Evolutionary conservation across 64 coral and sea anemone species (phyloP).

Genomic region (Acropora tenuis): DNA sequence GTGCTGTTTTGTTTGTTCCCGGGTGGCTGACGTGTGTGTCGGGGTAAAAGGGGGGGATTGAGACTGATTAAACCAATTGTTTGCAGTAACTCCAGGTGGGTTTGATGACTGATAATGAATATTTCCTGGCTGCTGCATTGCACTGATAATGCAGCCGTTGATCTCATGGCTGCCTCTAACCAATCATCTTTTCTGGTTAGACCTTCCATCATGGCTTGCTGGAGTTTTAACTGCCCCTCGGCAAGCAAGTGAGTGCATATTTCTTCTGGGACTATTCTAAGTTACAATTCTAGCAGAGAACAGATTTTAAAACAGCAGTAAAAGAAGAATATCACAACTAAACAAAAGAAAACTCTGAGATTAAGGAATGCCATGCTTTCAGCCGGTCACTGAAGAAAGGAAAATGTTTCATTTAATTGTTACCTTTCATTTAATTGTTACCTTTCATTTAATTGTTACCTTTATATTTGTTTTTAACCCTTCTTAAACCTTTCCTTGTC

Average conservation of each 20-base stretch:
- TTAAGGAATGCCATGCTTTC: constrained; percentile 11
- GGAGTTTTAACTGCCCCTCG: constrained; percentile 22
- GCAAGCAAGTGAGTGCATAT: background rate
- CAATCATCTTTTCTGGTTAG: constrained; percentile 66
- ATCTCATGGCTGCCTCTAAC: constrained; percentile 59
- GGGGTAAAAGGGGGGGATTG: constrained; percentile 15
- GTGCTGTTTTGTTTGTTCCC: background rate
- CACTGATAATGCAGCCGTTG: constrained; percentile 65
- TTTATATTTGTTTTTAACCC: constrained; percentile 15
- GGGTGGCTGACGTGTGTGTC: background rate
- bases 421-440: constrained; percentile 15
- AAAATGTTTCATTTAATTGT: constrained; percentile 18
- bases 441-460: constrained; percentile 17
- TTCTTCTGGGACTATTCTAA: constrained; percentile 15
- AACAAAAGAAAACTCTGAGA: constrained; percentile 10
- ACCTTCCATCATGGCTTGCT: constrained; percentile 51
- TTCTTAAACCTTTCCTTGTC: background rate
- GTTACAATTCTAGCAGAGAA: background rate
- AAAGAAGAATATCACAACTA: constrained; percentile 11
- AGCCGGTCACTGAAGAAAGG: constrained; percentile 15
- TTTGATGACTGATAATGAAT: constrained; percentile 13
- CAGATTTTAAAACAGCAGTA: background rate
- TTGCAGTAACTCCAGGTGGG: constrained; percentile 27
- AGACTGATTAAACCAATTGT: constrained; percentile 26
- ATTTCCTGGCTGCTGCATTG: constrained; percentile 23